These are phyloP conservation scores for Leistus spinibarbis DNA, from an alignment of 2,888 invertebrate genomes.

Conservation along the genomic window DNA sequence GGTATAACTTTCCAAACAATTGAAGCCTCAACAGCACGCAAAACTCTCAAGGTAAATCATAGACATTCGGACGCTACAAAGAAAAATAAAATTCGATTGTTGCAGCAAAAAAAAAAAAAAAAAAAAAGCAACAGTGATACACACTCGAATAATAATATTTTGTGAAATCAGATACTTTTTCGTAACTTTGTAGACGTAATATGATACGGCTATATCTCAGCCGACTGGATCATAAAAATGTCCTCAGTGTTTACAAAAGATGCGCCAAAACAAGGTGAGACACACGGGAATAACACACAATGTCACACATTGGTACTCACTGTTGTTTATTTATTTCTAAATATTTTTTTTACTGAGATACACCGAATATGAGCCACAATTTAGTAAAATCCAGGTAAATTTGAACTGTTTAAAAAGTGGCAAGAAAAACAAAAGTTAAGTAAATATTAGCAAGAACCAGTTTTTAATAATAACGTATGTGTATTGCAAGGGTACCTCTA, in stretches of 20 bases:
- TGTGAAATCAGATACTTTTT: slow-evolving; percentile 57
- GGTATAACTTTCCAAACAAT: not conserved
- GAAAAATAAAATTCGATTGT: not conserved
- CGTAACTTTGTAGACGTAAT: slow-evolving; percentile 58
- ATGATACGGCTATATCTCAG: slow-evolving; percentile 59
- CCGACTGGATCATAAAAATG: slow-evolving; percentile 59
- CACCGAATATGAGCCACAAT: too few relatives aligned
- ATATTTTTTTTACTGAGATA: too few relatives aligned
- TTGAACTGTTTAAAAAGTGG: too few relatives aligned
- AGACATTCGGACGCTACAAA: not conserved
- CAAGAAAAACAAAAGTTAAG: not conserved
- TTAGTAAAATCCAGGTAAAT: too few relatives aligned
- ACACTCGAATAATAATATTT: slow-evolving; percentile 21
- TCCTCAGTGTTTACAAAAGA: slow-evolving; percentile 46
- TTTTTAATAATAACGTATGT: not conserved
- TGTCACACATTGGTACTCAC: not conserved
- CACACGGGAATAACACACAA: not conserved
- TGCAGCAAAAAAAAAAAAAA: too few relatives aligned
- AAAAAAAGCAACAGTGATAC: slow-evolving; percentile 23
- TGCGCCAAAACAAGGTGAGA: slow-evolving; percentile 7
- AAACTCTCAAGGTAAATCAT: not conserved
- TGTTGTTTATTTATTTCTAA: too few relatives aligned
- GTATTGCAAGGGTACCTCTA: not conserved
- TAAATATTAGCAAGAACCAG: not conserved
- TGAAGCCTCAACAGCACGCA: not conserved